Conservation (phyloP, 2,888 invertebrate species). For the Sphaerophoria rueppellii region DNA sequence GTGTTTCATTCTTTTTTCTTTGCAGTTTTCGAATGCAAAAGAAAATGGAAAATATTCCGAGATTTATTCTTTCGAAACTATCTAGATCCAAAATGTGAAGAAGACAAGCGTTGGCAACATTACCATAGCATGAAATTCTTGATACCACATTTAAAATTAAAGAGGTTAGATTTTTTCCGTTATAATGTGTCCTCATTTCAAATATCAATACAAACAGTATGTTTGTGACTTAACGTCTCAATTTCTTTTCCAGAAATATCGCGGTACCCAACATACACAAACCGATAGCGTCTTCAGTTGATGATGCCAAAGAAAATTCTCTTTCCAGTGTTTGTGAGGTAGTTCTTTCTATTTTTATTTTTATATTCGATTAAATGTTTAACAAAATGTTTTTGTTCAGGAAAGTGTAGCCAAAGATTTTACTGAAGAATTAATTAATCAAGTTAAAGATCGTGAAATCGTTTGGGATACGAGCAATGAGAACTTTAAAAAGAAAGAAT, state of each 20-base stretch:
- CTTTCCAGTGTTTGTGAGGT: neutral
- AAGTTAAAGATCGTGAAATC: neutral
- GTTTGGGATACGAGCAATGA: neutral
- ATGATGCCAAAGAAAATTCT: neutral
- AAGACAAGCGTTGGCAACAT: constrained; percentile 8
- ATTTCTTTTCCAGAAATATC: neutral
- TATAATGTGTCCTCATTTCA: neutral
- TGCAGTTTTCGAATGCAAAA: constrained; percentile 2
- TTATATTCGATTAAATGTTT: neutral
- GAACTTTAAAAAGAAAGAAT: neutral
- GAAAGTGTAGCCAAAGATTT: neutral
- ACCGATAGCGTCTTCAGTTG: neutral
- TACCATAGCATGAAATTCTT: neutral
- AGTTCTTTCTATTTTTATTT: neutral
- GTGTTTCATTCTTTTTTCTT: neutral
- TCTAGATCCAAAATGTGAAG: neutral
- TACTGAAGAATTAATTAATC: neutral
- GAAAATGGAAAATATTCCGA: constrained; percentile 8
- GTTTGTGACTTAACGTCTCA: neutral
- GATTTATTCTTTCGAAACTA: constrained; percentile 4
- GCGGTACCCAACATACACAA: neutral
- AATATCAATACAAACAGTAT: neutral
- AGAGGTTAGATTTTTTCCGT: neutral
- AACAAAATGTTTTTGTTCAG: neutral
- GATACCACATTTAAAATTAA: neutral